These are phyloP conservation scores for Nemoura dubitans DNA, from an alignment of 2,888 invertebrate species.

Conservation along the genomic window DNA sequence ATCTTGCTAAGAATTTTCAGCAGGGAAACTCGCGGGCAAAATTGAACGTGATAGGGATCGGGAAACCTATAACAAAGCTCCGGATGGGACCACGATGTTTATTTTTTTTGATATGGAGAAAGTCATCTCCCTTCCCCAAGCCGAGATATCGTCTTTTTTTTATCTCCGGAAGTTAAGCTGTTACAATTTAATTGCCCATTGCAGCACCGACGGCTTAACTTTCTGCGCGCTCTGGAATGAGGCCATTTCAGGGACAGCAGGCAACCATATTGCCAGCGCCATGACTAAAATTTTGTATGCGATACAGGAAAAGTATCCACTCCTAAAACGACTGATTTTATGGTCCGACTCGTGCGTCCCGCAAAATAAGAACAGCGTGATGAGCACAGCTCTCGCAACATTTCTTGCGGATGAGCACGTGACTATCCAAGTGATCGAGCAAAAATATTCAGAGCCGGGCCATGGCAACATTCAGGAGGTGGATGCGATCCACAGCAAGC, in stretches of 20 bases:
- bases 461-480: slow-evolving; percentile 31
- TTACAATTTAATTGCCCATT: slow-evolving; percentile 29
- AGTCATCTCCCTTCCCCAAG: not conserved
- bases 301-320: slow-evolving; percentile 3
- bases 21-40: no score
- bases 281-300: slow-evolving; percentile 19
- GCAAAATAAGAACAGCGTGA: slow-evolving; percentile 23
- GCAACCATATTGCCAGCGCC: slow-evolving; percentile 38
- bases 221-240: slow-evolving; percentile 31
- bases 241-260: slow-evolving; percentile 19
- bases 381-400: slow-evolving; percentile 13
- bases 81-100: not conserved
- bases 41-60: slow-evolving; percentile 8
- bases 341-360: slow-evolving; percentile 29
- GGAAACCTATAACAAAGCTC: not conserved
- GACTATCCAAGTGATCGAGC: slow-evolving; percentile 4
- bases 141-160: not conserved
- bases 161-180: slow-evolving; percentile 18
- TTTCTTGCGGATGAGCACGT: not conserved
- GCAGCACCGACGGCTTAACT: slow-evolving; percentile 1
- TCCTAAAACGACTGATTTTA: not conserved
- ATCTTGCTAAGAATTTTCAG: no score
- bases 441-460: slow-evolving; percentile 35
- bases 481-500: slow-evolving; percentile 35
- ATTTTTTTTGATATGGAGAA: slow-evolving; percentile 25